Conservation (phyloP, 2,113 vertebrate genomes). For the Natator depressus region DNA sequence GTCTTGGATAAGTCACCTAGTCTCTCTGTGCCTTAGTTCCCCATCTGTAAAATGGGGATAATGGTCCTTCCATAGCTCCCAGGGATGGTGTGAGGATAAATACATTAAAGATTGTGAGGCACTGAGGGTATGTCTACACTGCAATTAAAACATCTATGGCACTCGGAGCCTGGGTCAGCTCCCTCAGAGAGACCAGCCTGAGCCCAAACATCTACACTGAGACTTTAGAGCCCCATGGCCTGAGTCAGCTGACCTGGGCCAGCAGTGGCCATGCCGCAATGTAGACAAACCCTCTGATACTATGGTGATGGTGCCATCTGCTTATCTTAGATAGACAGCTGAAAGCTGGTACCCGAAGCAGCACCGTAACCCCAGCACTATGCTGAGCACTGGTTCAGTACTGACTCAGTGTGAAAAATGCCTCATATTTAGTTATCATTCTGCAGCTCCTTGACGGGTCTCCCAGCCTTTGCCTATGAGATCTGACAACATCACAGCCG, state of each 20-base stretch:
- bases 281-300: neutral
- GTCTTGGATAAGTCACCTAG: no score
- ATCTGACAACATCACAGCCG: neutral
- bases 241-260: neutral
- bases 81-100: neutral
- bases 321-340: neutral
- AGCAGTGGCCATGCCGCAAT: no score
- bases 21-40: neutral
- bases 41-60: neutral
- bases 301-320: neutral
- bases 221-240: neutral
- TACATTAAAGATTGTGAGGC: neutral
- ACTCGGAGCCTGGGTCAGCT: no score
- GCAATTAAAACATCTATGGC: neutral
- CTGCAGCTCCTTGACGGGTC: neutral
- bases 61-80: neutral
- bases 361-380: neutral
- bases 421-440: neutral
- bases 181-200: neutral
- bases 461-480: neutral
- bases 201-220: neutral
- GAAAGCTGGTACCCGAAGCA: neutral
- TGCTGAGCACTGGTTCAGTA: neutral
- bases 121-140: neutral
- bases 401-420: neutral